Base-by-base conservation (phyloP, 2,113 vertebrate genomes). In the Myodes glareolus region DNA sequence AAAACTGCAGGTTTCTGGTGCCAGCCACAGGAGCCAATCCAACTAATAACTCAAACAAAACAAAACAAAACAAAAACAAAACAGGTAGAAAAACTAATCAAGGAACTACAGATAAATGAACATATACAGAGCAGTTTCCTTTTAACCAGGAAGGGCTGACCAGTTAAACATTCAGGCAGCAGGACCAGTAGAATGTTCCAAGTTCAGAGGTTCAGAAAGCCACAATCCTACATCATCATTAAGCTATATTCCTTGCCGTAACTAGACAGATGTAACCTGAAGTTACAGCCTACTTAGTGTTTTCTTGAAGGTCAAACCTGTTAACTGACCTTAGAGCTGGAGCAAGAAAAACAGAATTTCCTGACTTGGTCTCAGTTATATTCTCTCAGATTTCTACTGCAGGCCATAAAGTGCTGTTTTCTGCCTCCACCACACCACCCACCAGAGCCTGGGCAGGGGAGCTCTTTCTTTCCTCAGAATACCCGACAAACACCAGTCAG, bases 101-200 rank as follows among this genome's bases (percentile, higher is more conserved):
- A 31, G 16, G 47, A 82, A 97, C 75, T 68, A 42, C 63, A 93
- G 88, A 80, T 92, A 92, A 93, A 85, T 80, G 91, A 58, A 65
- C 73, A 93, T 23, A 19, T 72, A 61, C 39, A 17, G 17, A 89
- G 45, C 58, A 81, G 50, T 81, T 93, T 92, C 92, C 42, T 50
- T 95, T 85, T 91, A 76, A 96, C 61, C 52, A 39, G 42, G 61
- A 52, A 78, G 75, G 77, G 42, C n/a, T 42, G 29, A 67, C 58
- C 67, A 39, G 27, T 95, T 75, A 93, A 21, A 31, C 73, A 68
- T 12, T 2, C 21, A 17, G 50, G 76, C 25, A 70, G 8, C 0
- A 87, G 88, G 50, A 47, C 52, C 84, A 82, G 61, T 0, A 81
- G 47, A 33, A 47, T 52, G 39, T 50, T 78, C 70, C 68, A 85